phyloP scores from a whole-genome alignment of 2,888 invertebrate species.

The Hanleya hanleyi region DNA sequence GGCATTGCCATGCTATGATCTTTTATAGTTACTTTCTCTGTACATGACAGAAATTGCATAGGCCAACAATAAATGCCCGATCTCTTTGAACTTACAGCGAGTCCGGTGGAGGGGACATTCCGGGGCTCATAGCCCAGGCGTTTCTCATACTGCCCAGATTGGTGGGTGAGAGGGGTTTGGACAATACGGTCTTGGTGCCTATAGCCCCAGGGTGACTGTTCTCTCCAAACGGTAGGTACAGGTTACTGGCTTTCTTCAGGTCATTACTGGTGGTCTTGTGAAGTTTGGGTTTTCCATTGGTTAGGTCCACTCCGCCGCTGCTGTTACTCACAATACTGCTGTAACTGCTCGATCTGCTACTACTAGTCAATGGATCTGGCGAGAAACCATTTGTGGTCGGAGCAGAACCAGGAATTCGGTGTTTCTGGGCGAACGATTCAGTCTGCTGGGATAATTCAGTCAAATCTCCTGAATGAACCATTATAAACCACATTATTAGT shows the following conservation, averaged over 20 bases:
- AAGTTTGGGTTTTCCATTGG: conserved; percentile 38
- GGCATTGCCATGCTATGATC: too few species aligned
- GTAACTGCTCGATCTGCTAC: conserved; percentile 62
- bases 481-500: too few species aligned
- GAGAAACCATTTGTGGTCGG: conserved; percentile 37
- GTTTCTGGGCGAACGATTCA: conserved; percentile 63
- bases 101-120: not conserved
- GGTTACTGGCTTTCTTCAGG: conserved; percentile 25
- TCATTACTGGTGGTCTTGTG: conserved; percentile 4
- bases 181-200: not conserved
- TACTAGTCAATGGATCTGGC: conserved; percentile 50
- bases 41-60: too few species aligned
- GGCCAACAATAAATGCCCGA: not conserved
- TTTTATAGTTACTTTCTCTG: too few species aligned
- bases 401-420: conserved; percentile 19
- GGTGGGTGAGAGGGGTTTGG: not conserved
- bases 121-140: not conserved
- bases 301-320: conserved; percentile 37
- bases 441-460: conserved; percentile 67
- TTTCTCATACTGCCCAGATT: too few species aligned
- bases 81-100: not conserved
- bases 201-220: conserved; percentile 37
- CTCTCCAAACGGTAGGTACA: conserved; percentile 48
- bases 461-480: too few species aligned
- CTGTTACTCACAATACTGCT: conserved; percentile 65